These are phyloP conservation scores for Hylaeus volcanicus DNA, from an alignment of 1,140 invertebrate genomes.

Conservation along the genomic window DNA sequence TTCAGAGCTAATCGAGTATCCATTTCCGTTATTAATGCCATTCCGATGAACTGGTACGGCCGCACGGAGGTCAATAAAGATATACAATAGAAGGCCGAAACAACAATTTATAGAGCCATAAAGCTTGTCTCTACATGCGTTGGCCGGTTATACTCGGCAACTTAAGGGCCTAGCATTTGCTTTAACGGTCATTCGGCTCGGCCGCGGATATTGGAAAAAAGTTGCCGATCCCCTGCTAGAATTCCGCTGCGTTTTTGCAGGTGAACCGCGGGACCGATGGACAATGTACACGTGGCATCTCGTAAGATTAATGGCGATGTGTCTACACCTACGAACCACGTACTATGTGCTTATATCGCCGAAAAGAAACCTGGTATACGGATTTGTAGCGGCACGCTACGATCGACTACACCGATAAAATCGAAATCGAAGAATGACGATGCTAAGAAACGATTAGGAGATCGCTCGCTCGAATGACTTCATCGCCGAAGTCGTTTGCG, in stretches of 20 bases:
- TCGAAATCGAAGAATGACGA: not conserved
- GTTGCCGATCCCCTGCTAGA: constrained; percentile 66
- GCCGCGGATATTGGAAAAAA: constrained; percentile 61
- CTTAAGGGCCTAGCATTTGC: constrained; percentile 58
- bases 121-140: constrained; percentile 62
- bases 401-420: not conserved
- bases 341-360: constrained; percentile 29
- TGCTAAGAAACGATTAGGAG: not conserved
- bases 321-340: constrained; percentile 62
- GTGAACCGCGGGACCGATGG: constrained; percentile 36
- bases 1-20: constrained; percentile 52
- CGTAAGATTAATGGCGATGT: constrained; percentile 53
- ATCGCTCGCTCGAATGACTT: not conserved
- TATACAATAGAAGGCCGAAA: constrained; percentile 60
- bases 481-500: not conserved
- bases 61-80: constrained; percentile 31
- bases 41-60: constrained; percentile 49
- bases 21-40: constrained; percentile 61
- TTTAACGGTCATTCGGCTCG: constrained; percentile 59
- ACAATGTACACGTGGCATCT: constrained; percentile 52
- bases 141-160: constrained; percentile 43
- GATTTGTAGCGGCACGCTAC: constrained; percentile 2
- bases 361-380: constrained; percentile 40
- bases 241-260: constrained; percentile 62
- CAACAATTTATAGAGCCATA: constrained; percentile 62